Base-by-base conservation (phyloP, 2,888 invertebrate species). In the Ferdinandea cuprea region DNA sequence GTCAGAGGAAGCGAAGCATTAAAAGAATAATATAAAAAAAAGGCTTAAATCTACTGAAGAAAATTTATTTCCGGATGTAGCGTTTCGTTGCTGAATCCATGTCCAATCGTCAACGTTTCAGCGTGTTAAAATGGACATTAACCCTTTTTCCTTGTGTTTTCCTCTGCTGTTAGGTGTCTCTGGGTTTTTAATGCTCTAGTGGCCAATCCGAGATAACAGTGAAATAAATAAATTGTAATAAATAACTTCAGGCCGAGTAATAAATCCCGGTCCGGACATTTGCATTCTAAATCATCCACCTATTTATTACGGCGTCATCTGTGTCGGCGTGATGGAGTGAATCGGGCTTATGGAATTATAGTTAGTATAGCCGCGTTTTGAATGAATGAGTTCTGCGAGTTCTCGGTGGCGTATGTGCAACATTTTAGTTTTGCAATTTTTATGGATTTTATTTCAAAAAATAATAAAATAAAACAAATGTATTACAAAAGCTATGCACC, bases 201-300 rank as follows among this genome's bases (percentile, higher is more conserved):
- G 73, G 83, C 73, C 83, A 68, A 73, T 78, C 56, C 72, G 63
- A 83, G 83, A 83, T 83, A 83, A 78, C 83, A 73, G 66, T 28
- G 72, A 83, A 72, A 78, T 78, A 83, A 83, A 83, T 83, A 83
- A 83, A 78, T 78, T 83, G 73, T 63, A 59, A 83, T 83, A 83
- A 83, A 83, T 83, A 78, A 83, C 78, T 68, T 52, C 11, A 56
- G 78, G 54, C 44, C 9, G 61, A 61, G 63, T 25, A 68, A 78
- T 83, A 83, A 83, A 83, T 83, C 68, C 63, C 50, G 32, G 17
- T 19, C 50, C 13, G 72, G 83, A 42, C 78, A 78, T 83, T 83
- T 83, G 78, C 83, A 83, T 83, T 78, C 83, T 83, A 83, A 83
- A 73, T 83, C 83, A 78, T 78, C 66, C 56, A 78, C 72, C 78